Evolutionary conservation across 2,113 vertebrate species (phyloP), one percentile per base, ranked within the genome.

Genomic region (Tychaedon coryphoeus): DNA sequence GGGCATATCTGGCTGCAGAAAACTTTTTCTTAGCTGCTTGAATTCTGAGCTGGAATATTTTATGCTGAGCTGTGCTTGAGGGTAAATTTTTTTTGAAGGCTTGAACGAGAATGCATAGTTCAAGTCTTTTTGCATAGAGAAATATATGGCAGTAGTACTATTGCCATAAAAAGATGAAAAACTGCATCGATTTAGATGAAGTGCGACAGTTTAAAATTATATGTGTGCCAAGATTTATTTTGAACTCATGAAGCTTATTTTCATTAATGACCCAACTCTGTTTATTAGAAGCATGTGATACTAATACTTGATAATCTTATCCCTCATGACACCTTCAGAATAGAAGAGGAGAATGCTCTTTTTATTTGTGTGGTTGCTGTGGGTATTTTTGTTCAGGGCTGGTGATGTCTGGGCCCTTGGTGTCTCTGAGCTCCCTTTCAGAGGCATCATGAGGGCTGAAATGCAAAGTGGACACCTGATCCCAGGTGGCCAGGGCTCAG

Each of bases 31-130:
- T 87, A 87, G 87, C 75, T 90, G 82, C 71, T 83, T 9, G 7
- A 64, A 47, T 91, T 95, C 70, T 61, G 65, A 94, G 51, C 56
- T 73, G 83, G 85, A 92, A 62, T 91, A 70, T 65, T 95, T 88
- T 77, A 58, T 92, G 76, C 47, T 78, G 76, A 67, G 51, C 64
- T 12, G 1, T 67, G 84, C 87, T 96, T 43, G 31, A 88, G 91
- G 79, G 79, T 87, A 78, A 47, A 14, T 56, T 77, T 45, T 67
- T 61, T 45, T 48, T 79, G 23, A 82, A 69, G 61, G 33, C 58
- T 86, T 88, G 82, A 95, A 69, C 0, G 14, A 53, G 38, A 70
- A 87, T 73, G 36, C 73, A 12, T 33, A 75, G 66, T 83, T 79
- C 7, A 51, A 61, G 6, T 45, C 34, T 58, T 82, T 75, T 64